Evolutionary conservation across 2,888 invertebrate genomes (phyloP).

Genomic region (Drosophila atripex): DNA sequence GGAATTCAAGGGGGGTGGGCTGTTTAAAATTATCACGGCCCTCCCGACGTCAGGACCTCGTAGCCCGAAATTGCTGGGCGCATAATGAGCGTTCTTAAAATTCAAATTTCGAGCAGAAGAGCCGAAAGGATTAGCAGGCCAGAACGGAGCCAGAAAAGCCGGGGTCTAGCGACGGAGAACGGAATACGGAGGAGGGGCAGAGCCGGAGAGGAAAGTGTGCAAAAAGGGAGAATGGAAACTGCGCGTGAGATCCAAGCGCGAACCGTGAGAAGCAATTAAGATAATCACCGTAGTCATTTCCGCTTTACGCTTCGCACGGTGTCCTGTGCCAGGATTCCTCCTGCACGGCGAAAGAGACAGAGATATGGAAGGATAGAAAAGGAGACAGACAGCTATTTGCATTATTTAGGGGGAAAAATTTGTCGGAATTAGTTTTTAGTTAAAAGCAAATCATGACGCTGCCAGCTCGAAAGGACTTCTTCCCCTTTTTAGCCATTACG

Average conservation of each 20-base stretch:
- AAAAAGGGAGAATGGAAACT: not conserved
- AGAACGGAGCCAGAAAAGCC: not conserved
- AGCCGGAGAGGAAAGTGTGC: too few relatives aligned
- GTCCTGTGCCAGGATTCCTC: slow-evolving; percentile 1
- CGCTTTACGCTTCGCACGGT: slow-evolving; percentile 63
- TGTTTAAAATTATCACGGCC: slow-evolving; percentile 45
- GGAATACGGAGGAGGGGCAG: not conserved
- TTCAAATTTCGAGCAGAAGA: slow-evolving; percentile 50
- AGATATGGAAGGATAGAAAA: not conserved
- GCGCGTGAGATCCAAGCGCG: slow-evolving; percentile 39
- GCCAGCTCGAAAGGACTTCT: slow-evolving; percentile 28
- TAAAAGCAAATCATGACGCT: slow-evolving; percentile 76
- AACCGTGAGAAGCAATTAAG: slow-evolving; percentile 76
- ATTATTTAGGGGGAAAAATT: slow-evolving; percentile 70
- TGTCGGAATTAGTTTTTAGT: slow-evolving; percentile 75
- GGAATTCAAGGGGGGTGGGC: not conserved
- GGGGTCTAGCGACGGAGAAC: not conserved
- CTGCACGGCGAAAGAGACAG: slow-evolving; percentile 21
- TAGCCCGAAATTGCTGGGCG: slow-evolving; percentile 3
- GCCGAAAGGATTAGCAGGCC: slow-evolving; percentile 65
- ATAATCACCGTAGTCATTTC: slow-evolving; percentile 76
- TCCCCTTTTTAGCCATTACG: not conserved
- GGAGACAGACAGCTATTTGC: slow-evolving; percentile 41
- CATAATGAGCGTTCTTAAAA: slow-evolving; percentile 64
- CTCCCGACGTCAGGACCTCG: slow-evolving; percentile 3